Percentiles rank a stretch among this genome's conserved stretches.
phyloP scores from a whole-genome alignment of 2,888 invertebrate genomes.

The Arrhopalites spinosus region DNA sequence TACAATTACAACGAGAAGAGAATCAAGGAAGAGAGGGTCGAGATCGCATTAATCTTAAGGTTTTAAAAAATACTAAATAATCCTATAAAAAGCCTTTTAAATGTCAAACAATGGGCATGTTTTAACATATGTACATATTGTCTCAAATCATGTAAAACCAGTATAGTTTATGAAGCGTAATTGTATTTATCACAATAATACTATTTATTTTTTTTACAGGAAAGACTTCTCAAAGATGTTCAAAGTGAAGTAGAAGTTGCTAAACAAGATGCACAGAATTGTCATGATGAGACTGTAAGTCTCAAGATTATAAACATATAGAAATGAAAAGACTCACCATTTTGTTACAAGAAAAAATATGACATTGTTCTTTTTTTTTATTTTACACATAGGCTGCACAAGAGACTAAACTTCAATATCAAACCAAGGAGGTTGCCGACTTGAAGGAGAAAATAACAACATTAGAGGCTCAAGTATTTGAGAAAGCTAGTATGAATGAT shows the following conservation, averaged over 20 bases:
- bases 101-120: no score
- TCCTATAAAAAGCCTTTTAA: no score
- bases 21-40: conserved; percentile 44
- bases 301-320: background rate
- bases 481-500: conserved; percentile 46
- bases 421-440: conserved; percentile 47
- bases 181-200: no score
- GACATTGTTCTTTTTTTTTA: background rate
- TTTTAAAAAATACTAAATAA: no score
- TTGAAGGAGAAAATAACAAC: conserved; percentile 52
- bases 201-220: background rate
- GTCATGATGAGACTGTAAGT: conserved; percentile 52
- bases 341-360: background rate
- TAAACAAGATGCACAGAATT: conserved; percentile 49
- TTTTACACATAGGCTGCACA: conserved; percentile 37
- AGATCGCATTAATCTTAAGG: conserved; percentile 39
- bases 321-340: background rate
- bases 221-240: conserved; percentile 44
- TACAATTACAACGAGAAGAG: conserved; percentile 45
- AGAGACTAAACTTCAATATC: conserved; percentile 40
- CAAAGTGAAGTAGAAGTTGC: conserved; percentile 50
- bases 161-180: no score
- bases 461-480: conserved; percentile 52
- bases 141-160: no score
- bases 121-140: no score